A percentile compares a stretch with the other conserved stretches of the same genome.
phyloP scores from a whole-genome alignment of 2,888 invertebrate genomes.

The Neelides folsomi region DNA sequence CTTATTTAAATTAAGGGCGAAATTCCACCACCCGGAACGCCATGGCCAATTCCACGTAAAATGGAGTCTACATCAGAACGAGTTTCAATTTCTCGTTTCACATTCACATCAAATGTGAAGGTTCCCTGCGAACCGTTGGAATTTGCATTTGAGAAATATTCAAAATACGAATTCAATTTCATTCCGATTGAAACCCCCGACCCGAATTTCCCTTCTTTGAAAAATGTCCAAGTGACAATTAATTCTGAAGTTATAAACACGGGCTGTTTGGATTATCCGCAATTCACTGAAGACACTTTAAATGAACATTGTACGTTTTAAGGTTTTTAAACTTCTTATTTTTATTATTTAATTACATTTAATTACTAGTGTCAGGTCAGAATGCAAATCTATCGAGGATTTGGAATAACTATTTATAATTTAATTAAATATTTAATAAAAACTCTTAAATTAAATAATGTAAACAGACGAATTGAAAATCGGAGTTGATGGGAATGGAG shows the following conservation, averaged over 20 bases:
- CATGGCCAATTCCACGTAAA: constrained; percentile 23
- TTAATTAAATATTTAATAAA: too few species aligned
- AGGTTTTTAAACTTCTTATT: not conserved
- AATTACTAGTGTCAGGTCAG: too few species aligned
- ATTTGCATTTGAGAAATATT: constrained; percentile 19
- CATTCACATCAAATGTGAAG: constrained; percentile 6
- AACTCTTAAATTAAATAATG: too few species aligned
- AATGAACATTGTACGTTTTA: constrained; percentile 15
- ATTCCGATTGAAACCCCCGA: constrained; percentile 6
- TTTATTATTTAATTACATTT: too few species aligned
- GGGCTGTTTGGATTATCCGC: constrained; percentile 15
- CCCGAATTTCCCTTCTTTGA: constrained; percentile 9
- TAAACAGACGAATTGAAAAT: too few species aligned
- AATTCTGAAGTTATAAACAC: constrained; percentile 5
- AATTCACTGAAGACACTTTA: constrained; percentile 9
- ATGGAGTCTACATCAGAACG: constrained; percentile 9
- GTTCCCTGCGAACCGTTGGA: constrained; percentile 15
- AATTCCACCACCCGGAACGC: constrained; percentile 17
- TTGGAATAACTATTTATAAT: too few species aligned
- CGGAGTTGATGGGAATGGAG: too few species aligned
- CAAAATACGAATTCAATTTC: constrained; percentile 8
- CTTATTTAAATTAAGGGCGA: constrained; percentile 11
- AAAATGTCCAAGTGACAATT: constrained; percentile 5
- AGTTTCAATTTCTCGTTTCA: constrained; percentile 12
- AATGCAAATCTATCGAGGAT: too few species aligned